Evolutionary conservation across 2,113 vertebrate genomes (phyloP).

Genomic region (Hydropotes inermis): DNA sequence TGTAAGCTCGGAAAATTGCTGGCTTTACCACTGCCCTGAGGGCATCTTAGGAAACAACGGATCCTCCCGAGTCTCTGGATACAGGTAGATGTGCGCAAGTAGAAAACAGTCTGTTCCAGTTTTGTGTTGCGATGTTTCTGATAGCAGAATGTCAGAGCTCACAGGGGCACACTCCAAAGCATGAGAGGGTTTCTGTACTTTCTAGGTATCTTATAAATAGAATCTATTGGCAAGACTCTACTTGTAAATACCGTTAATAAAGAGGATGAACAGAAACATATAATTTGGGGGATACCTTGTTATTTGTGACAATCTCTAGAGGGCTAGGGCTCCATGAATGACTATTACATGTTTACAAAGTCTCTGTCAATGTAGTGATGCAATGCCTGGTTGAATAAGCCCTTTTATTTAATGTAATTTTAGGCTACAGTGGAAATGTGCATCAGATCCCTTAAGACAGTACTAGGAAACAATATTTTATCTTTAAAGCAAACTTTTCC

Average conservation of each 20-base stretch:
- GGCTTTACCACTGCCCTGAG: neutral
- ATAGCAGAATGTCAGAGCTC: no score
- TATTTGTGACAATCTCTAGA: neutral
- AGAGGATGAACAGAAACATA: neutral
- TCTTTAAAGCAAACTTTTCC: neutral
- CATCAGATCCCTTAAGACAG: neutral
- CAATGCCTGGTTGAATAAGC: neutral
- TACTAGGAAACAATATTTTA: neutral
- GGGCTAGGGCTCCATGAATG: neutral
- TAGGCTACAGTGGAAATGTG: neutral
- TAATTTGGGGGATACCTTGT: neutral
- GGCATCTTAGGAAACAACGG: neutral
- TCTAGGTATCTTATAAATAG: neutral
- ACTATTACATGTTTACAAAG: neutral
- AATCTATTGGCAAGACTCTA: neutral
- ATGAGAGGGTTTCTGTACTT: neutral
- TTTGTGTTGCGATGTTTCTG: neutral
- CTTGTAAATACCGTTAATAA: neutral
- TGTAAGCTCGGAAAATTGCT: neutral
- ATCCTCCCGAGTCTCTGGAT: neutral
- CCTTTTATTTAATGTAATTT: neutral
- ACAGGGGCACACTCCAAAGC: neutral
- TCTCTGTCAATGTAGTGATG: neutral
- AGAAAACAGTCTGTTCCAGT: neutral
- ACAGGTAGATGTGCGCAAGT: neutral